A percentile compares a stretch with the other conserved stretches of the same genome.
These are phyloP conservation scores for Eulithis prunata DNA, from an alignment of 2,888 invertebrate species.

Conservation along the genomic window DNA sequence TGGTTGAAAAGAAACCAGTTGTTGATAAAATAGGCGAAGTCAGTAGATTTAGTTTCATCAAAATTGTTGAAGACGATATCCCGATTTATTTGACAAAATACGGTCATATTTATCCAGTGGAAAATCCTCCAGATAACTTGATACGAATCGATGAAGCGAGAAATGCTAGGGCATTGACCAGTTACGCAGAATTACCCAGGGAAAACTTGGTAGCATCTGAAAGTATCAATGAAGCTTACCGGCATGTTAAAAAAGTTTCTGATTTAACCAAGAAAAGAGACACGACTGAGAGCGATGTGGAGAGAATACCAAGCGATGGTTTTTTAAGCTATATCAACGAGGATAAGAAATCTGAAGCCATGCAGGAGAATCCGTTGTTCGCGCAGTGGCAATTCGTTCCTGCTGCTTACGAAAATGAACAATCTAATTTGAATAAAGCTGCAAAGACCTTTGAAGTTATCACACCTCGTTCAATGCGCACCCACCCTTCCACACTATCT, in stretches of 20 bases:
- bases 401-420: slow-evolving; percentile 78
- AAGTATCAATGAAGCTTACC: slow-evolving; percentile 79
- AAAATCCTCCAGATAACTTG: slow-evolving; percentile 76
- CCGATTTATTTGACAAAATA: slow-evolving; percentile 79
- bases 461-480: slow-evolving; percentile 67
- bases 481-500: slow-evolving; percentile 87
- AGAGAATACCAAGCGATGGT: slow-evolving; percentile 64
- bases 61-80: slow-evolving; percentile 86
- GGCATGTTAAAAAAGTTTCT: slow-evolving; percentile 63
- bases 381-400: slow-evolving; percentile 77
- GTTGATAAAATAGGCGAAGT: slow-evolving; percentile 88
- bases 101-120: slow-evolving; percentile 78
- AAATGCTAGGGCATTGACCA: slow-evolving; percentile 74
- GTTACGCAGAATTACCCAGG: slow-evolving; percentile 67
- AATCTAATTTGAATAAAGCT: slow-evolving; percentile 46
- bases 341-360: slow-evolving; percentile 63
- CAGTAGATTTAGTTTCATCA: slow-evolving; percentile 87
- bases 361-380: slow-evolving; percentile 52
- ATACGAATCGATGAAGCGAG: slow-evolving; percentile 80
- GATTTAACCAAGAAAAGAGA: slow-evolving; percentile 41
- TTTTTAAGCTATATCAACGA: slow-evolving; percentile 73
- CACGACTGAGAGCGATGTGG: slow-evolving; percentile 52
- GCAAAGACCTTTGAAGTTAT: slow-evolving; percentile 69
- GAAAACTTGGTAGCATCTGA: slow-evolving; percentile 80
- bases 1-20: slow-evolving; percentile 85